Evolutionary conservation across 2,888 invertebrate genomes (phyloP), one percentile per base, ranked within the genome.

Genomic region (Thelaira solivaga): DNA sequence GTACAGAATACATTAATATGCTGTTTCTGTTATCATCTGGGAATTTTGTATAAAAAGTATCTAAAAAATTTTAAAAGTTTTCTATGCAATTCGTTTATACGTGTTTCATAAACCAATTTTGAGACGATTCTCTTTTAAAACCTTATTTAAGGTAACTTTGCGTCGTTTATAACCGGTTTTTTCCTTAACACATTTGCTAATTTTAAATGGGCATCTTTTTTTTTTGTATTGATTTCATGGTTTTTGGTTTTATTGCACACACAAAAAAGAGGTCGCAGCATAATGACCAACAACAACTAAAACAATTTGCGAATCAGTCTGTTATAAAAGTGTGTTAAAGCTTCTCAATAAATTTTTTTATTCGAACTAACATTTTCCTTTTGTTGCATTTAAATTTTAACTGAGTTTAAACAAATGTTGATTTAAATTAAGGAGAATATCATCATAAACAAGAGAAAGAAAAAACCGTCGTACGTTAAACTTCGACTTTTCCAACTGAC

Each of bases 241-340:
- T 34, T 67, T 53, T 45, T 24, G 39, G 11, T 59, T 43, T 31
- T 24, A 53, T 8, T 34, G n/a, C 26, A n/a, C 4, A 16, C 16
- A 8, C 45, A n/a, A 13, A 11, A 11, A 8, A 22, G 6, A 29
- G 24, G 45, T 20, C 26, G 16, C 22, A 39, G 20, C 11, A 16
- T 11, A 18, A 29, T 2, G 34, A 36, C 10, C 36, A 45, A 43
- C 24, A 62, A 34, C 13, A 53, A 45, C 24, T 26, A 8, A 45
- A 55, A 10, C 2, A 18, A 49, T 51, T 41, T 16, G 29, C 16
- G 49, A 51, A 59, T 51, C 51, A 69, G 39, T 22, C 57, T 49
- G 36, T 49, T 61, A 51, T n/a, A 41, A 22, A 34, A 69, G 22
- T 29, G 39, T 31, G 49, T 22, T 49, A 69, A 69, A 36, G 26